Evolutionary conservation across 2,797 vertebrate genomes (phyloP).

Genomic region (Gymnodraco acuticeps): DNA sequence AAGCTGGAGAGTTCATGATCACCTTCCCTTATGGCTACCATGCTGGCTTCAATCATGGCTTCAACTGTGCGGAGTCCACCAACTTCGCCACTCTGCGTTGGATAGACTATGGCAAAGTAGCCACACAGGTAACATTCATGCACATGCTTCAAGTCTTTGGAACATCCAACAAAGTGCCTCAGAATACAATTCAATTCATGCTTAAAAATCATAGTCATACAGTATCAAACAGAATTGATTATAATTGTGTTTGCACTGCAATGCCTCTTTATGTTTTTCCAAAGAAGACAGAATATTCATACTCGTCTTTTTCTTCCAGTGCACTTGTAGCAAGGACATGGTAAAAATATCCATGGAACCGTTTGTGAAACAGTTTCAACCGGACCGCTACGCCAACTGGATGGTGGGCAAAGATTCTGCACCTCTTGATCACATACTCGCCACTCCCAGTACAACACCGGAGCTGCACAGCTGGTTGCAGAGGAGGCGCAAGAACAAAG

Average conservation of each 20-base stretch:
- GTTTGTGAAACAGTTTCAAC: slow-evolving; percentile 97
- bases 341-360: slow-evolving; percentile 98
- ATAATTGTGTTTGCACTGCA: neutral
- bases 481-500: slow-evolving; percentile 84
- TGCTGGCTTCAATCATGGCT: slow-evolving; percentile 97
- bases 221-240: neutral
- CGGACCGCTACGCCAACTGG: slow-evolving; percentile 93
- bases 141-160: neutral
- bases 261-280: neutral
- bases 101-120: slow-evolving; percentile 97
- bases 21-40: slow-evolving; percentile 98
- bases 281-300: neutral
- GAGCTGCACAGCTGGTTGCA: slow-evolving; percentile 93
- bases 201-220: neutral
- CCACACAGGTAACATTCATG: slow-evolving; percentile 89
- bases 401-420: slow-evolving; percentile 94
- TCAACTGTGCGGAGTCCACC: slow-evolving; percentile 98
- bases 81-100: slow-evolving; percentile 96
- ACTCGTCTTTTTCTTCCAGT: slow-evolving; percentile 78
- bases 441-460: slow-evolving; percentile 91
- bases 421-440: slow-evolving; percentile 90
- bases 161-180: neutral
- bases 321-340: slow-evolving; percentile 96
- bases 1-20: slow-evolving; percentile 97
- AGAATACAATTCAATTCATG: neutral